phyloP scores from a whole-genome alignment of 2,797 vertebrate genomes.

The Periophthalmus magnuspinnatus region DNA sequence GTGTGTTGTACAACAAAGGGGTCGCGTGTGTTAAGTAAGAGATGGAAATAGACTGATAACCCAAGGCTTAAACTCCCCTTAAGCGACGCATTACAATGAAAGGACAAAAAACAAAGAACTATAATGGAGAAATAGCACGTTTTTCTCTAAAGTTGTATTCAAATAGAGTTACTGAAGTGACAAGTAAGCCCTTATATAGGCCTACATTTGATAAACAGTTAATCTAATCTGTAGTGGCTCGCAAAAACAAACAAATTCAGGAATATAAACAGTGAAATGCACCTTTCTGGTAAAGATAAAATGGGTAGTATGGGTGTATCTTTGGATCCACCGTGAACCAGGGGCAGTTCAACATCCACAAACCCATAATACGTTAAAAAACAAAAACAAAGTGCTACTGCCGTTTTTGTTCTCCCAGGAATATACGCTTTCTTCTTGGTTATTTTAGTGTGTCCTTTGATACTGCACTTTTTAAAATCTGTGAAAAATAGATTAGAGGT shows the following conservation, averaged over 20 bases:
- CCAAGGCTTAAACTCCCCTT: not conserved
- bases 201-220: not conserved
- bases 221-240: not conserved
- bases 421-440: too few relatives aligned
- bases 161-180: not conserved
- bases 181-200: not conserved
- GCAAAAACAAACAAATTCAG: too few relatives aligned
- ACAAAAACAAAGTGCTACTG: too few relatives aligned
- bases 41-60: not conserved
- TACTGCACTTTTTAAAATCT: too few relatives aligned
- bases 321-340: too few relatives aligned
- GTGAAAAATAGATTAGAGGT: too few relatives aligned
- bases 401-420: too few relatives aligned
- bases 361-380: too few relatives aligned
- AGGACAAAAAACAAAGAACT: not conserved
- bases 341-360: too few relatives aligned
- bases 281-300: not conserved
- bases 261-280: too few relatives aligned
- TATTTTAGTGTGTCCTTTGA: too few relatives aligned
- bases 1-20: not conserved
- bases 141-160: not conserved
- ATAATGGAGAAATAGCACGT: not conserved
- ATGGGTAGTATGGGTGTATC: too few relatives aligned
- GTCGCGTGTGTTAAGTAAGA: conserved; percentile 2
- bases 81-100: not conserved